Percentiles rank a stretch among this genome's conserved stretches.
phyloP scores from a whole-genome alignment of 2,113 vertebrate genomes.

The Mus pahari region DNA sequence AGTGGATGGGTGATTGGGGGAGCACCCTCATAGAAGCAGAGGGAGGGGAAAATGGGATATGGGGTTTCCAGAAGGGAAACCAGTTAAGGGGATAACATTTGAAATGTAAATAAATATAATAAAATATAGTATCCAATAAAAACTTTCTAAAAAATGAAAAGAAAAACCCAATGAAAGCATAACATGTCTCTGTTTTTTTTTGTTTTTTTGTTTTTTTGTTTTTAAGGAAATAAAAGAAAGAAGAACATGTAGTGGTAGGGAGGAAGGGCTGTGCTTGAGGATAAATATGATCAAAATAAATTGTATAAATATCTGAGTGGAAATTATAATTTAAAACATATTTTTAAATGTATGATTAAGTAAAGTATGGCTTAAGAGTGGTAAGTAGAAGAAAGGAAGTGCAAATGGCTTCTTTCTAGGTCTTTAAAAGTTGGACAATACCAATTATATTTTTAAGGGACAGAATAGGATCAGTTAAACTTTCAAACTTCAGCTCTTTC shows the following conservation, averaged over 20 bases:
- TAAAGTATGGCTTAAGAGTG: background rate
- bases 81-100: too few species aligned
- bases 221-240: background rate
- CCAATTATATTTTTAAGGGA: background rate
- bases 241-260: background rate
- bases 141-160: too few species aligned
- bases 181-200: too few species aligned
- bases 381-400: background rate
- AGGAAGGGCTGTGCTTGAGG: background rate
- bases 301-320: background rate
- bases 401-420: background rate
- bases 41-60: too few species aligned
- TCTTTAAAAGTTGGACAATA: background rate
- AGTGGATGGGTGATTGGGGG: too few species aligned
- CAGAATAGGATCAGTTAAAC: background rate
- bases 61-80: too few species aligned
- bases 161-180: too few species aligned
- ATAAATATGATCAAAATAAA: background rate
- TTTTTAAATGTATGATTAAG: background rate
- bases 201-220: too few species aligned
- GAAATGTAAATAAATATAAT: too few species aligned
- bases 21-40: too few species aligned
- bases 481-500: background rate
- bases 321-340: background rate
- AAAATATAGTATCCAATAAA: background rate